Percentiles rank a stretch among this genome's conserved stretches.
Conservation (phyloP, 2,888 invertebrate genomes). For the Villa cingulata region DNA sequence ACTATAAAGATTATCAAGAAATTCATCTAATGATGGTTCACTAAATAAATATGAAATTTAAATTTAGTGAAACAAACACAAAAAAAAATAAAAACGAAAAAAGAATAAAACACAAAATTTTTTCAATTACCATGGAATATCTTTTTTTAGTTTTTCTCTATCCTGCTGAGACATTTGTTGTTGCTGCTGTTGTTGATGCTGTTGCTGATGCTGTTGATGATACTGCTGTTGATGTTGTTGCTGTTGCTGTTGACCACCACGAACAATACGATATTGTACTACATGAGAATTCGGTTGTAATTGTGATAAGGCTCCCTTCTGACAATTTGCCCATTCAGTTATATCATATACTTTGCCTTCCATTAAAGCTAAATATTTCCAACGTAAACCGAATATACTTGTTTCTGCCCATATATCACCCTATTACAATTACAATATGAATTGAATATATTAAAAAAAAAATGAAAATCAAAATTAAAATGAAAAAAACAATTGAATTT, state of each 20-base stretch:
- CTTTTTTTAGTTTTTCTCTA: conserved; percentile 19
- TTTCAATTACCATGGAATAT: conserved; percentile 18
- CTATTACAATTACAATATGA: conserved; percentile 32
- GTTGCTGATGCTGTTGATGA: too few relatives aligned
- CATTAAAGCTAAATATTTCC: conserved; percentile 95
- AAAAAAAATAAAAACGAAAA: neutral
- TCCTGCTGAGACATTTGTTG: conserved; percentile 22
- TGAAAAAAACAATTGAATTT: neutral
- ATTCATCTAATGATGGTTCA: conserved; percentile 33
- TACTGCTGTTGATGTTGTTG: conserved; percentile 29
- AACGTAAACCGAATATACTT: conserved; percentile 71
- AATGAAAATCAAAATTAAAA: neutral
- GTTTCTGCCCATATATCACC: conserved; percentile 97
- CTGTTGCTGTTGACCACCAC: conserved; percentile 33
- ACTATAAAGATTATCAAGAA: conserved; percentile 35
- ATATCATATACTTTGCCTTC: conserved; percentile 92
- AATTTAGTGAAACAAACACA: neutral
- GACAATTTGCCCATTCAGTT: conserved; percentile 94
- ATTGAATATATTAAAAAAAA: neutral
- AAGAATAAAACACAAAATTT: conserved; percentile 8
- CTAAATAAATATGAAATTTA: conserved; percentile 17
- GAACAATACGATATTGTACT: conserved; percentile 50
- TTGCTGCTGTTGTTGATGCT: conserved; percentile 7
- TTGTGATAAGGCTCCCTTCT: conserved; percentile 46
- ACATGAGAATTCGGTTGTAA: conserved; percentile 82